Evolutionary conservation across 1,140 invertebrate species (phyloP), one percentile per base, ranked within the genome.

Genomic region (Chrysoperla carnea): DNA sequence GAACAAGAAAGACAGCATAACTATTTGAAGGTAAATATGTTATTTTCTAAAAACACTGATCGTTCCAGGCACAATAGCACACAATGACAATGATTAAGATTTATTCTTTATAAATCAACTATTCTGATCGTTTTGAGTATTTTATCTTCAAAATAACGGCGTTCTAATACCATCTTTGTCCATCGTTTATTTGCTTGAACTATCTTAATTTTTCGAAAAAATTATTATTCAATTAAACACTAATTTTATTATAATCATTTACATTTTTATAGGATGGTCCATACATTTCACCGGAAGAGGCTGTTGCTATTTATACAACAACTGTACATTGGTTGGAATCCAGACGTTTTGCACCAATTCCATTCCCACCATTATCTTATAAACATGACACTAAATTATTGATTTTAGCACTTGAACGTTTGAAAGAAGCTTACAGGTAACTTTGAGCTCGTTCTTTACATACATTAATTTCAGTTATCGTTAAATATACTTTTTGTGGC

Each of bases 241-340:
- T n/a, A n/a, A n/a, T n/a, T n/a, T n/a, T n/a, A n/a, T n/a, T n/a
- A n/a, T n/a, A n/a, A n/a, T n/a, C n/a, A n/a, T n/a, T n/a, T n/a
- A n/a, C n/a, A n/a, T n/a, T n/a, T n/a, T 53, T 52, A 27, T 52
- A 80, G 73, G 93, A 99, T 66, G 96, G 96, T 39, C 96, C 96
- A 0, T 99, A 99, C 64, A 96, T 99, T 50, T 94, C 90, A 8
- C 91, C 95, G 5, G 96, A 99, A 63, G 96, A 99, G 75, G 95
- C 94, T 28, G 95, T 99, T 37, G 95, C 95, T 13, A 99, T 99
- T 56, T 99, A 99, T 58, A 99, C 95, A 1, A 99, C 95, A 0
- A 98, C 93, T 5, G 95, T 99, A 0, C 95, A 99, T 68, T 99
- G 96, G 96, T 67, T 99, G 11, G 96, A 99, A 59, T 96, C 90